A percentile compares a stretch with the other conserved stretches of the same genome.
These are phyloP conservation scores for Helleia helle DNA, from an alignment of 2,888 invertebrate species.

Conservation along the genomic window DNA sequence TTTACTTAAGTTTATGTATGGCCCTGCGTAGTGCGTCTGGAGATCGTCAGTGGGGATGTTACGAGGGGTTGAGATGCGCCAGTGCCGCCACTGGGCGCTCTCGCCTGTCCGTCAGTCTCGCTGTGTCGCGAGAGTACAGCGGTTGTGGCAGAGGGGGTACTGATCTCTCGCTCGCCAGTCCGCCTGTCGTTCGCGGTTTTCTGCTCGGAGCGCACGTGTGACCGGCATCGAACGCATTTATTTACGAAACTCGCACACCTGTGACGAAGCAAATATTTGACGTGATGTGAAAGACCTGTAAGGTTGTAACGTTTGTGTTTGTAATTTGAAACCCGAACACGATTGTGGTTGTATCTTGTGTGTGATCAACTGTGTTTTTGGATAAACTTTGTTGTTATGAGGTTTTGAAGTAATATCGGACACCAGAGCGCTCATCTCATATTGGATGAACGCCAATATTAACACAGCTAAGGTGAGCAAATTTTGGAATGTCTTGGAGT, in stretches of 20 bases:
- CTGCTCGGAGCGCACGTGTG: slow-evolving; percentile 64
- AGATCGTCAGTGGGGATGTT: slow-evolving; percentile 33
- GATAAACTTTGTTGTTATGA: slow-evolving; percentile 41
- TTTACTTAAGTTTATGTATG: slow-evolving; percentile 27
- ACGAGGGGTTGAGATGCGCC: slow-evolving; percentile 43
- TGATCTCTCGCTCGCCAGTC: slow-evolving; percentile 32
- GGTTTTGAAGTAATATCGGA: slow-evolving; percentile 50
- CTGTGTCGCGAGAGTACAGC: slow-evolving; percentile 55
- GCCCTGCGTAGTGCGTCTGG: slow-evolving; percentile 23
- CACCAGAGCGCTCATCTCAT: slow-evolving; percentile 55
- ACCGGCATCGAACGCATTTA: slow-evolving; percentile 38
- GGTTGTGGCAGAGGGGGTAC: slow-evolving; percentile 38
- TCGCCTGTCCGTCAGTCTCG: slow-evolving; percentile 50
- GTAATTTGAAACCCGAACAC: slow-evolving; percentile 33
- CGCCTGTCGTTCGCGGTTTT: slow-evolving; percentile 58
- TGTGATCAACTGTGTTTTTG: slow-evolving; percentile 39
- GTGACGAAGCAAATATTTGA: slow-evolving; percentile 59
- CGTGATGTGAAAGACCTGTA: slow-evolving; percentile 58
- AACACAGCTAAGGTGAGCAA: slow-evolving; percentile 62
- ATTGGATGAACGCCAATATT: slow-evolving; percentile 71
- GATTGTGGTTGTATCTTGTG: slow-evolving; percentile 45
- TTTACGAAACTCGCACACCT: slow-evolving; percentile 50
- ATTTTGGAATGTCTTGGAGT: slow-evolving; percentile 12
- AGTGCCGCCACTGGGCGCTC: slow-evolving; percentile 26
- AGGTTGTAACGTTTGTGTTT: slow-evolving; percentile 44